Base-by-base conservation (phyloP, 2,888 invertebrate genomes). In the Platycheirus rosarum region DNA sequence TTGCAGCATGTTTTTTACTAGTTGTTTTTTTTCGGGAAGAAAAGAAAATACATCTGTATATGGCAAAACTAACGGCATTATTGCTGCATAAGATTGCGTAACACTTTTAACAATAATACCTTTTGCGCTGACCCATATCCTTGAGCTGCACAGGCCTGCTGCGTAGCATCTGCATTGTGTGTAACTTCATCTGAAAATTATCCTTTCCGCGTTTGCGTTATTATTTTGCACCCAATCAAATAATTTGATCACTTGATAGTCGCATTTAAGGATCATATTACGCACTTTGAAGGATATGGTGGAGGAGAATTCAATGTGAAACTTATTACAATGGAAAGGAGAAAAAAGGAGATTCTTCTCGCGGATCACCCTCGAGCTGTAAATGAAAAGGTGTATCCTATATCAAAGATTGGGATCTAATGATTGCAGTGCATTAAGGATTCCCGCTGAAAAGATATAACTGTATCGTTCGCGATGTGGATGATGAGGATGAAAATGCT, bases 121-220 rank as follows among this genome's bases (percentile, higher is more conserved):
- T 26, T 42, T 32, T 40, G 23, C 8, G 35, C 53, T 82, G 76
- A 82, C 80, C 80, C 80, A 82, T 76, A 82, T 82, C 80, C 80
- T 82, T 82, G 80, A 76, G 76, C 65, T 23, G 20, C 26, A 32
- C 26, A 32, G 13, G 37, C 0, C 16, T 51, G 35, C 14, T 16
- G 49, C 55, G 46, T 65, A 80, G 60, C 80, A 82, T 82, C 80
- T 82, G 80, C 66, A 82, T 76, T 82, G 76, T 76, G 76, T 76
- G 80, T 82, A 82, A 82, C 55, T 71, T 82, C 76, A 82, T 82
- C 80, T 76, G 20, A 66, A 82, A 82, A 82, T 82, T 76, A 82
- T 82, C 80, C 76, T 82, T 82, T 82, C 76, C 65, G 76, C 76
- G 76, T 49, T 23, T 1, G 23, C 0, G 29, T 60, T 69, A 48